Evolutionary conservation across 2,797 vertebrate genomes (phyloP).

Genomic region (Fringilla coelebs): DNA sequence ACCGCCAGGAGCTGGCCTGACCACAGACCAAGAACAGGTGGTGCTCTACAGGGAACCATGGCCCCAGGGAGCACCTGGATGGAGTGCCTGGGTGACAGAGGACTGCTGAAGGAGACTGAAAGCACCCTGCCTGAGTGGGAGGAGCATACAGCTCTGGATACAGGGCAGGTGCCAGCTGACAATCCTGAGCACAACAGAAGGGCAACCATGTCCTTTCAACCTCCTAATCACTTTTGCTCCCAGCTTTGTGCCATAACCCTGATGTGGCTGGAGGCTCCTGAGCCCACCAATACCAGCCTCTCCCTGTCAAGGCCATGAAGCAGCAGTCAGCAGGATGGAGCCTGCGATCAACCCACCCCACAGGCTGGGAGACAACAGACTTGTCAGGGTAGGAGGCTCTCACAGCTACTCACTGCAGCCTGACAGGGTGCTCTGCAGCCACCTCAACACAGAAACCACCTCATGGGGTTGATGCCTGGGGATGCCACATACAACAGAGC

Average conservation of each 20-base stretch:
- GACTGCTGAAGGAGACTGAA: not conserved
- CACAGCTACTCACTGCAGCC: not conserved
- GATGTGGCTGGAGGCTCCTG: not conserved
- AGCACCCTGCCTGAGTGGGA: not conserved
- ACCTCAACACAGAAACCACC: not conserved
- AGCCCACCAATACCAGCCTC: not conserved
- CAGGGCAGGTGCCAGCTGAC: not conserved
- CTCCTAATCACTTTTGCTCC: not conserved
- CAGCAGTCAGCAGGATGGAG: not conserved
- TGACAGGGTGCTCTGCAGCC: not conserved
- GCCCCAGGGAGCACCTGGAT: not conserved
- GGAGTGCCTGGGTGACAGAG: not conserved
- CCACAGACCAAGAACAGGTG: not conserved
- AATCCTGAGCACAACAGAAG: not conserved
- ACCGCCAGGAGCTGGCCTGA: not conserved
- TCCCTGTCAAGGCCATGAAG: not conserved
- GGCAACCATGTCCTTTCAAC: conserved; percentile 12
- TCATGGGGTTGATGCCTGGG: not conserved
- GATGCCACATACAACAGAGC: not conserved
- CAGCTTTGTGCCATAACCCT: not conserved
- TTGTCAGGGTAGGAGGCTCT: not conserved
- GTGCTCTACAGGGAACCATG: not conserved
- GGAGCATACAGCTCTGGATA: not conserved
- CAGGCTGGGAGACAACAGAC: not conserved
- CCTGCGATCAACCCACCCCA: not conserved